Evolutionary conservation across 2,113 vertebrate genomes (phyloP).

Genomic region (Blennius ocellaris): DNA sequence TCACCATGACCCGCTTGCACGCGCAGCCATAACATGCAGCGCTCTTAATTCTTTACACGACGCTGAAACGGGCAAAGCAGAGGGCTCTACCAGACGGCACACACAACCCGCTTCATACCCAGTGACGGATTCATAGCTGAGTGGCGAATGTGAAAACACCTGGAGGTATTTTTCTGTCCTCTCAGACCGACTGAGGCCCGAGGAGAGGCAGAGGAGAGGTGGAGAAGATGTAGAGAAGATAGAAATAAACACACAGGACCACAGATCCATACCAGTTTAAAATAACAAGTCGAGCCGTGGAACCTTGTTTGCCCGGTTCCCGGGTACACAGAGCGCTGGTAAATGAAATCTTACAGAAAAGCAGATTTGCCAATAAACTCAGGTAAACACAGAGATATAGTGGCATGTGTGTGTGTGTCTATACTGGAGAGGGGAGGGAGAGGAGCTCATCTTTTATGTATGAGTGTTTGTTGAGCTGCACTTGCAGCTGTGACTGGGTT

Average conservation of each 20-base stretch:
- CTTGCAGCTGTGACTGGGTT: constrained; percentile 72
- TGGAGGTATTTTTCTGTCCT: constrained; percentile 37
- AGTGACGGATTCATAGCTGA: constrained; percentile 27
- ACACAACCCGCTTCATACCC: constrained; percentile 37
- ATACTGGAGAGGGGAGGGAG: neutral
- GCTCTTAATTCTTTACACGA: constrained; percentile 47
- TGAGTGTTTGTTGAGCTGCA: constrained; percentile 74
- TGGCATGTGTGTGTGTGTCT: constrained; percentile 10
- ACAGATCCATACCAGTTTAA: constrained; percentile 33
- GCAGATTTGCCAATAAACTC: constrained; percentile 57
- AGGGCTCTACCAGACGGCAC: constrained; percentile 13
- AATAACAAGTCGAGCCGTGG: constrained; percentile 32
- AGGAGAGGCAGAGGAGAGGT: constrained; percentile 4
- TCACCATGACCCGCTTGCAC: constrained; percentile 45
- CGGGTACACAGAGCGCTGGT: constrained; percentile 26
- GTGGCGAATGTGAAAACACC: constrained; percentile 30
- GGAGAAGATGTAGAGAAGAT: neutral
- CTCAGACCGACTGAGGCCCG: constrained; percentile 31
- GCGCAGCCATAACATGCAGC: constrained; percentile 37
- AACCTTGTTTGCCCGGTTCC: constrained; percentile 50
- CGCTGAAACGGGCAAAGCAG: neutral
- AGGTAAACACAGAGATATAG: constrained; percentile 53
- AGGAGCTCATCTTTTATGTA: constrained; percentile 71
- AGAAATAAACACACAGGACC: constrained; percentile 21
- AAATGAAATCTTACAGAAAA: constrained; percentile 53